Percentiles rank a stretch among this genome's conserved stretches.
These are phyloP conservation scores for Dryobates pubescens DNA, from an alignment of 2,797 vertebrate genomes.

Conservation along the genomic window DNA sequence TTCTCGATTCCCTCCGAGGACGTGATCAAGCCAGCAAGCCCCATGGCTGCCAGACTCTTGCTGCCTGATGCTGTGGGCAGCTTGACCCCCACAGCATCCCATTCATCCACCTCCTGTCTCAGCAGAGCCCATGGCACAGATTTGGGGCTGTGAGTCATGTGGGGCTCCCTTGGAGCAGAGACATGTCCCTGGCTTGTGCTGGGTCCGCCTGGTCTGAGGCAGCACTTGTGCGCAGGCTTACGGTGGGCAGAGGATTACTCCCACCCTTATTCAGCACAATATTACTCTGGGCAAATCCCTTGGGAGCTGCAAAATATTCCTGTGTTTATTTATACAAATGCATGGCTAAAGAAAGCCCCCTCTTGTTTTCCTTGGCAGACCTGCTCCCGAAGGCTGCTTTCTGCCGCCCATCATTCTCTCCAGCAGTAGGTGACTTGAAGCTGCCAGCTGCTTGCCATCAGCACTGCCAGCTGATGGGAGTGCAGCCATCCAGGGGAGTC, in stretches of 20 bases:
- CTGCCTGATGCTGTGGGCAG: neutral
- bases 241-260: neutral
- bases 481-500: neutral
- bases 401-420: neutral
- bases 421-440: neutral
- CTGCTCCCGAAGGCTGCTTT: neutral
- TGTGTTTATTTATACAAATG: conserved; percentile 56
- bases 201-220: neutral
- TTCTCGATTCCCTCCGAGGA: neutral
- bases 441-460: rapidly evolving
- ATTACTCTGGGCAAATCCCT: neutral
- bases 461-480: neutral
- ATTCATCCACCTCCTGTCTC: neutral
- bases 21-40: neutral
- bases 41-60: neutral
- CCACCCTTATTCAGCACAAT: conserved; percentile 49
- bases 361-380: conserved; percentile 54
- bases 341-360: conserved; percentile 57
- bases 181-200: neutral
- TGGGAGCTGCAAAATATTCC: conserved; percentile 17
- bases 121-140: rapidly evolving
- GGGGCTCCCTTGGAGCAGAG: neutral
- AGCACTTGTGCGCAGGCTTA: neutral
- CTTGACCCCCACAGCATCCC: rapidly evolving
- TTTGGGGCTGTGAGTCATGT: neutral